Evolutionary conservation across 2,113 vertebrate genomes (phyloP).

Genomic region (Hucho hucho): DNA sequence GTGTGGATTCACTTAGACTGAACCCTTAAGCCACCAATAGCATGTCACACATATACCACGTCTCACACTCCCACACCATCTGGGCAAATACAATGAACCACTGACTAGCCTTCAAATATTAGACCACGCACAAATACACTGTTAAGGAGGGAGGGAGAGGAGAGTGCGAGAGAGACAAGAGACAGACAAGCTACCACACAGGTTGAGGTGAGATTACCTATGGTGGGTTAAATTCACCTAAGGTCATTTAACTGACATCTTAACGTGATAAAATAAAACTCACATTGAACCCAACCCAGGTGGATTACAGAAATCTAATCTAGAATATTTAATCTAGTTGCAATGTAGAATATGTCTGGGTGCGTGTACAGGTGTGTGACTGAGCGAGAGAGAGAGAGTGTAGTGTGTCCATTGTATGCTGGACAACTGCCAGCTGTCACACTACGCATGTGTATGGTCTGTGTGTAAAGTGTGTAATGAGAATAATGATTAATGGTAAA

Average conservation of each 20-base stretch:
- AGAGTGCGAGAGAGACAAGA: not conserved
- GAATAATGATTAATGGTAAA: not conserved
- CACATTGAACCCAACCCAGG: too few relatives aligned
- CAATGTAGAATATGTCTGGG: not conserved
- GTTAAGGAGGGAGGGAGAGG: not conserved
- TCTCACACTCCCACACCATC: not conserved
- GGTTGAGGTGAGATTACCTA: too few relatives aligned
- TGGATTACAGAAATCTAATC: too few relatives aligned
- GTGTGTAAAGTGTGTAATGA: not conserved
- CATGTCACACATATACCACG: not conserved
- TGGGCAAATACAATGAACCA: too few relatives aligned
- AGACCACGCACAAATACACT: not conserved
- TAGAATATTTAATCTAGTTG: too few relatives aligned
- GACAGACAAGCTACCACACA: not conserved
- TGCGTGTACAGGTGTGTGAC: not conserved
- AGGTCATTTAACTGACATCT: too few relatives aligned
- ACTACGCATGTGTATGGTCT: not conserved
- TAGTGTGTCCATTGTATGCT: not conserved
- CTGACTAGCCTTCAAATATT: not conserved
- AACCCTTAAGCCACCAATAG: not conserved
- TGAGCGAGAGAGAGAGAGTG: not conserved
- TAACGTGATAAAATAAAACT: too few relatives aligned
- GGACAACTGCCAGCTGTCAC: not conserved
- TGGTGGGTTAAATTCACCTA: too few relatives aligned
- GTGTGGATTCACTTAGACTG: not conserved